Evolutionary conservation across 1,140 invertebrate species (phyloP).

Genomic region (Pogonus chalceus): DNA sequence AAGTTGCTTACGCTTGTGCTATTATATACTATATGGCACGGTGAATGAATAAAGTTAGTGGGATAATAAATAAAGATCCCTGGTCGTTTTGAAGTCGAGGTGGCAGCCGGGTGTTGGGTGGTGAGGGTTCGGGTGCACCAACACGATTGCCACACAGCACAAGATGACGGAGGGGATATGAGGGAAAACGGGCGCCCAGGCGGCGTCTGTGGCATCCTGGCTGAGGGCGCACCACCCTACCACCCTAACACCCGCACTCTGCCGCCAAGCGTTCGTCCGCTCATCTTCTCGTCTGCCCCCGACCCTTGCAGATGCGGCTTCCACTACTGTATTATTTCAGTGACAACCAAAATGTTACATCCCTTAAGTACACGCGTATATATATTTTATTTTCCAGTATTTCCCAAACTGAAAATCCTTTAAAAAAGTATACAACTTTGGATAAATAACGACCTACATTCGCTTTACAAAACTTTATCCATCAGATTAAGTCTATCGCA

Average conservation of each 20-base stretch:
- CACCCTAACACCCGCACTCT: too few relatives aligned
- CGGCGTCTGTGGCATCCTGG: constrained; percentile 6
- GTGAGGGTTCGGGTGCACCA: not conserved
- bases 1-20: not conserved
- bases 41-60: not conserved
- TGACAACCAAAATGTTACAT: not conserved
- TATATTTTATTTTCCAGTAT: constrained; percentile 1
- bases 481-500: too few relatives aligned
- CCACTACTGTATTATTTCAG: not conserved
- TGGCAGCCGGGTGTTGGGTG: not conserved
- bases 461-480: too few relatives aligned
- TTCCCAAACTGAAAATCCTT: too few relatives aligned
- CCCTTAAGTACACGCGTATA: not conserved
- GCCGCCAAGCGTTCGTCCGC: too few relatives aligned
- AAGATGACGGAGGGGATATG: not conserved
- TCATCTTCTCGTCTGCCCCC: not conserved
- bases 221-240: not conserved
- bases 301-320: not conserved
- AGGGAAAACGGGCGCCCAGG: not conserved
- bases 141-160: not conserved
- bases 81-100: not conserved
- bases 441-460: too few relatives aligned
- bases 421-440: too few relatives aligned
- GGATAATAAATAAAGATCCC: not conserved
- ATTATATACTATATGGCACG: not conserved